Evolutionary conservation across 1,140 invertebrate species (phyloP).

Genomic region (Cyrtorhinus lividipennis): DNA sequence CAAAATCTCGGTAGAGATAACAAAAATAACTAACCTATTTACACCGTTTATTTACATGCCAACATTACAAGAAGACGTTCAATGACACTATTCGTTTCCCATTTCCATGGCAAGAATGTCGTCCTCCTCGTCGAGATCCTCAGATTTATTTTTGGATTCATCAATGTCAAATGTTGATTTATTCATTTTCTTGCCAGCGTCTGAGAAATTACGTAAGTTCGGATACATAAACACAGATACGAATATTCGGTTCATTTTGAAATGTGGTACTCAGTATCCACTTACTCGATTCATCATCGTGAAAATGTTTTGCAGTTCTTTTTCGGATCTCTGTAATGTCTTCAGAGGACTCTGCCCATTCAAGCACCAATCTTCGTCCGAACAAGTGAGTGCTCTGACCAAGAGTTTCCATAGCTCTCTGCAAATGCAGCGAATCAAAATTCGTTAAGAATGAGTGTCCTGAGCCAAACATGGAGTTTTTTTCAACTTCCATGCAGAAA

Average conservation of each 20-base stretch:
- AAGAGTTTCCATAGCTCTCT: slow-evolving; percentile 83
- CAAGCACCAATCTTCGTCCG: slow-evolving; percentile 81
- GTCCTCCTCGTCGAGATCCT: neutral
- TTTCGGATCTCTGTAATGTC: slow-evolving; percentile 69
- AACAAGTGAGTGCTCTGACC: slow-evolving; percentile 95
- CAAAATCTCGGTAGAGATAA: no score
- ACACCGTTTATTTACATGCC: no score
- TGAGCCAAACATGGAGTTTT: no score
- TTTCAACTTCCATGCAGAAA: no score
- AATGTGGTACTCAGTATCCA: no score
- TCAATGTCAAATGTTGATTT: neutral
- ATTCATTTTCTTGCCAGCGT: neutral
- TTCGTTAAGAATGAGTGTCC: slow-evolving; percentile 11
- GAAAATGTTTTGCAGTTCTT: slow-evolving; percentile 63
- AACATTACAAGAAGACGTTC: no score
- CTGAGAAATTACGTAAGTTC: neutral
- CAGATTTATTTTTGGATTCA: neutral
- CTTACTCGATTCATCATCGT: neutral
- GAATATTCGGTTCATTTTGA: no score
- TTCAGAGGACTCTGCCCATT: slow-evolving; percentile 75
- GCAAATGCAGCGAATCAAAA: slow-evolving; percentile 15
- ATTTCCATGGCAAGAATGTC: neutral
- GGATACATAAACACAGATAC: no score
- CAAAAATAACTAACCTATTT: no score
- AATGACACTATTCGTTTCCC: neutral